A percentile compares a stretch with the other conserved stretches of the same genome.
phyloP scores from a whole-genome alignment of 2,113 vertebrate genomes.

The Coracopsis vasa region DNA sequence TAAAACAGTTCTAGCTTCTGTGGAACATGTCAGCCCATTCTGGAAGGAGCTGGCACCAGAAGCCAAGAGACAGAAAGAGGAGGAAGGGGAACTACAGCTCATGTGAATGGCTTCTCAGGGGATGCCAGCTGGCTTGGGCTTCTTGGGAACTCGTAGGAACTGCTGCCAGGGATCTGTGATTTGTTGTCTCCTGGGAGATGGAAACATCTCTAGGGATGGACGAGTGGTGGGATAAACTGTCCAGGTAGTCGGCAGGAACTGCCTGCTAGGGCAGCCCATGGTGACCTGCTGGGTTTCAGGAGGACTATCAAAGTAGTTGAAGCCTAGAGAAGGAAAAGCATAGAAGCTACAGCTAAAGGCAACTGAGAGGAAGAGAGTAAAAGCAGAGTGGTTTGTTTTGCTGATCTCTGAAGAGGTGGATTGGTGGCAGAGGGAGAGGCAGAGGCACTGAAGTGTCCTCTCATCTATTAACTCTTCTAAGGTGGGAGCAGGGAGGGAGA shows the following conservation, averaged over 20 bases:
- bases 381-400: rapidly evolving
- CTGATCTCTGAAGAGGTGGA: neutral
- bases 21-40: neutral
- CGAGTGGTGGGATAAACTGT: neutral
- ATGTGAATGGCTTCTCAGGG: neutral
- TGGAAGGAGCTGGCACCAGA: neutral
- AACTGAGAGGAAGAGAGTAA: rapidly evolving
- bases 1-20: neutral
- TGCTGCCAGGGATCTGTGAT: neutral
- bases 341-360: neutral
- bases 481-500: neutral
- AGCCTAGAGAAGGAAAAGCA: neutral
- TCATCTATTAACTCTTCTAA: neutral
- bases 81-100: neutral
- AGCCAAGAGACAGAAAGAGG: neutral
- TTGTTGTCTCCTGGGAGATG: neutral
- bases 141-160: neutral
- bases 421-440: neutral
- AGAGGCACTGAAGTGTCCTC: neutral
- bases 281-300: neutral
- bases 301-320: rapidly evolving
- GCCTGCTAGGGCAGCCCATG: neutral
- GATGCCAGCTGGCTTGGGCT: neutral
- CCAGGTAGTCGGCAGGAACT: rapidly evolving
- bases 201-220: no score